Evolutionary conservation across 2,888 invertebrate species (phyloP), one percentile per base, ranked within the genome.

Genomic region (Scrobipalpa costella): DNA sequence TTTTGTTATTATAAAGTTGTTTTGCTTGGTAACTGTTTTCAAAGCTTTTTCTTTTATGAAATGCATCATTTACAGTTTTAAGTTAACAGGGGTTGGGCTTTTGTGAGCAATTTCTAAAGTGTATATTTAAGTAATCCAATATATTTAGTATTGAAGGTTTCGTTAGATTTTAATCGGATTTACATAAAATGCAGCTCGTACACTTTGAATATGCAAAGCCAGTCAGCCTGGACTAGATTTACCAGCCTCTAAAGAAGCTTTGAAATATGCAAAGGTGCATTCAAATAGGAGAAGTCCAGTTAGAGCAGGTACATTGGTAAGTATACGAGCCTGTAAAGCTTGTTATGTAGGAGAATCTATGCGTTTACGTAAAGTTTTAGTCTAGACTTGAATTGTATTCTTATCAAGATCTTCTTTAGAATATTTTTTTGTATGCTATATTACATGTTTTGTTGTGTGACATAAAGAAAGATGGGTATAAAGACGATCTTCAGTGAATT

Each of bases 171-270:
- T 58, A 58, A 58, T 58, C 21, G 17, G n/a, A 60, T 60, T 34
- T 49, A 27, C 60, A 60, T 60, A 34, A 60, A 60, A 33, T 19
- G 33, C 49, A 17, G 60, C 33, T 60, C 13, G 47, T 60, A 60
- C 49, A 49, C n/a, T 34, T 8, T 60, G 49, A 60, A 49, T 60
- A 60, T 60, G 27, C 60, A 60, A 34, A 19, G 34, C 34, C 49
- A 33, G 7, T 49, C 60, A 34, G 17, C 11, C 60, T 17, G 49
- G 47, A 60, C 47, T 60, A 60, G 60, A 60, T 49, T 34, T 34
- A 60, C 60, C 49, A 34, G 60, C 60, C 15, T 47, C 60, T 49
- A 49, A 58, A 60, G 60, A 47, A 60, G 47, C 60, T 60, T 34
- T 47, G 60, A 60, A 47, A 47, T 47, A 60, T 60, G 13, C 33